phyloP scores from a whole-genome alignment of 2,113 vertebrate genomes.

The Hoplias malabaricus region DNA sequence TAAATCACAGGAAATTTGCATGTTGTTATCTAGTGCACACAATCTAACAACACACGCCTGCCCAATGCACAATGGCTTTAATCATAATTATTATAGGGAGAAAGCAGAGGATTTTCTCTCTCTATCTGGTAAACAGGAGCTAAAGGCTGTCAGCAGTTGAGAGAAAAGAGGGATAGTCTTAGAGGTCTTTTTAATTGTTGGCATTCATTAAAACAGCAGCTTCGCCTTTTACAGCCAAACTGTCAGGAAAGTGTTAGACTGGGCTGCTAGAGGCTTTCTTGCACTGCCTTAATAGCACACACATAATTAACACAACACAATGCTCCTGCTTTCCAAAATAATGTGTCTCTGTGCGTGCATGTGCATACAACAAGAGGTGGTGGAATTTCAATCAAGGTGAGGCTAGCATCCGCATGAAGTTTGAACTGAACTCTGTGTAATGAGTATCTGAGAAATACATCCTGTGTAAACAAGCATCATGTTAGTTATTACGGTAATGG shows the following conservation, averaged over 20 bases:
- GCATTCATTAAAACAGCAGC: conserved; percentile 67
- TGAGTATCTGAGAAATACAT: background rate
- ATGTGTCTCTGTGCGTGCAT: background rate
- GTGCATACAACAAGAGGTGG: background rate
- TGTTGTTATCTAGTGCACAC: conserved; percentile 68
- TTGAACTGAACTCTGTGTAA: background rate
- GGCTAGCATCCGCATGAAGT: background rate
- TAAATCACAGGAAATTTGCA: conserved; percentile 64
- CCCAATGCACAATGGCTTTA: conserved; percentile 61
- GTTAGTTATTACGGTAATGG: too few relatives aligned
- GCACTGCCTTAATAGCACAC: conserved; percentile 45
- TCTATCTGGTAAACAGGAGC: conserved; percentile 48
- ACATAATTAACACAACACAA: conserved; percentile 50
- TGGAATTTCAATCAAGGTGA: background rate
- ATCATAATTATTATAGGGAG: conserved; percentile 70
- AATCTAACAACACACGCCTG: conserved; percentile 67
- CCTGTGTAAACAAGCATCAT: background rate
- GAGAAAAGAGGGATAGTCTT: conserved; percentile 1
- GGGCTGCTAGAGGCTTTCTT: conserved; percentile 52
- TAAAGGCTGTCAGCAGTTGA: conserved; percentile 58
- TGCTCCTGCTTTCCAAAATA: background rate
- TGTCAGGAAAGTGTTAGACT: conserved; percentile 54
- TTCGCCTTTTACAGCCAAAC: conserved; percentile 58
- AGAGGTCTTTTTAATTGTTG: conserved; percentile 62
- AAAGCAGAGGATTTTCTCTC: conserved; percentile 59